Evolutionary conservation across 2,797 vertebrate species (phyloP), one percentile per base, ranked within the genome.

Genomic region (Pampus argenteus): DNA sequence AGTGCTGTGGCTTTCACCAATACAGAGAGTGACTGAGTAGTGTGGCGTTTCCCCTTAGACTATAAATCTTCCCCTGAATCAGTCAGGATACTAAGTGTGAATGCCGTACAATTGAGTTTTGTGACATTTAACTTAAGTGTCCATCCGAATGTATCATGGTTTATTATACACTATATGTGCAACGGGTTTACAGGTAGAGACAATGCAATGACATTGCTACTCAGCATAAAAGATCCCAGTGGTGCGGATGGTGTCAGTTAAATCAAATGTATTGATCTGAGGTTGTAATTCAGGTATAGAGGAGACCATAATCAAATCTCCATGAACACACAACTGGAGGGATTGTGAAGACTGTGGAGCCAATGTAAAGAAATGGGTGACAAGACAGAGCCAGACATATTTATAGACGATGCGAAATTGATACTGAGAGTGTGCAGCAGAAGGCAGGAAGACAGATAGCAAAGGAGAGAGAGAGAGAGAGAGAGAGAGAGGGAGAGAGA

Each of bases 401-500:
- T 89, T 90, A 89, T 90, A 92, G 85, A 90, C 56, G 9, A 83
- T 87, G 86, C 87, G 86, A 90, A 88, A 90, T 69, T 87, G 90
- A 91, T 89, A 91, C 76, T 82, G 86, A 80, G 78, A 88, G 80
- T 84, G 84, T 88, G 84, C 74, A 78, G 80, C 64, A 86, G 73
- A 76, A 82, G 71, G 82, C 52, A 76, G 79, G 71, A 67, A 82
- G 81, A 79, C 28, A 78, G 67, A 69, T 25, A 65, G 48, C 58
- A 23, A 52, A 59, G 8, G 36, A 59, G 31, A 71, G 59, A 51
- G 55, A 56, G 61, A 67, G 60, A 59, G 56, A 58, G 25, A 62
- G 68, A 55, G 58, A 89, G 25, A 40, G 78, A 74, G 23, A 51
- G 79, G 71, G 78, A 83, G 60, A 74, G 29, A 45, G 49, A 59